Evolutionary conservation across 2,888 invertebrate species (phyloP).

Genomic region (Sepioteuthis lessoniana): DNA sequence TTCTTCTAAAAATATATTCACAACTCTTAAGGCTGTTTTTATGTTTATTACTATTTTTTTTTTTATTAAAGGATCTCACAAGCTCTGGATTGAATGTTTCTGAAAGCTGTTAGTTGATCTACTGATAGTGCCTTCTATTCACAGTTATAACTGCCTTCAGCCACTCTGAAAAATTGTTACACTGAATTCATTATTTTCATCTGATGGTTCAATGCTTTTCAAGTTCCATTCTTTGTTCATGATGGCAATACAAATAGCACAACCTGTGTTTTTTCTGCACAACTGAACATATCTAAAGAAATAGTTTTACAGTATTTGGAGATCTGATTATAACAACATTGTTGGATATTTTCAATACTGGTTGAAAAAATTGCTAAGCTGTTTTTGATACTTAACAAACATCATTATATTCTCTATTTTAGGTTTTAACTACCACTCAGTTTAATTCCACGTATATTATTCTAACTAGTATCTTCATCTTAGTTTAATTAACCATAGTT

Average conservation of each 20-base stretch:
- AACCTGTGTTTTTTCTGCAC: background rate
- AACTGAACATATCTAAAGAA: constrained; percentile 6
- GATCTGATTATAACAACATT: background rate
- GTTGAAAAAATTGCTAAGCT: background rate
- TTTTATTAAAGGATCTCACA: background rate
- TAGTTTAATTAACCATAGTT: background rate
- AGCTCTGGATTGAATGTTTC: background rate
- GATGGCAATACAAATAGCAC: background rate
- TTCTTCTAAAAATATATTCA: background rate
- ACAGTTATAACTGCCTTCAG: background rate
- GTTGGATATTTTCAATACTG: background rate
- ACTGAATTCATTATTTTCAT: background rate
- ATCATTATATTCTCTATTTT: background rate
- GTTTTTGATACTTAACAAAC: background rate
- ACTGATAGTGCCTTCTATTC: background rate
- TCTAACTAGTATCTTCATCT: background rate
- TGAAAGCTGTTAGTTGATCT: background rate
- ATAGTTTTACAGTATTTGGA: background rate
- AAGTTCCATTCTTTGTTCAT: background rate
- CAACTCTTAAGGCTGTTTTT: background rate
- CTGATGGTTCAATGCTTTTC: background rate
- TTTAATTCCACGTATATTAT: background rate
- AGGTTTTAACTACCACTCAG: background rate
- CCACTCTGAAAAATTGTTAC: background rate
- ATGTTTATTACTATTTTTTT: background rate